phyloP scores from a whole-genome alignment of 2,113 vertebrate genomes.

The Brachypteracias leptosomus region DNA sequence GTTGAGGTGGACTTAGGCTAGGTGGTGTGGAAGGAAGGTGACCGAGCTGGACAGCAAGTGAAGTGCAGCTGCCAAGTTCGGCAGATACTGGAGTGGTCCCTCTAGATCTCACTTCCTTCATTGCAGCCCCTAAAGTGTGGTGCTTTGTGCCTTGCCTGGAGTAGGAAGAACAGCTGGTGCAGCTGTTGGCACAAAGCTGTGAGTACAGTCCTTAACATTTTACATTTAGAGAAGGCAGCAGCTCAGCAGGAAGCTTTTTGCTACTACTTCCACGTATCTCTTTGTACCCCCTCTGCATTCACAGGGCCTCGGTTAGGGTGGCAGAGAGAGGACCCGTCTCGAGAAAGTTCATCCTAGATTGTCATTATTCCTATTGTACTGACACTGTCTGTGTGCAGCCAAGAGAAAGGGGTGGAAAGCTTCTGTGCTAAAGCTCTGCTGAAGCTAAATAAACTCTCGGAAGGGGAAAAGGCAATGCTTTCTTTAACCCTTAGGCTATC shows the following conservation, averaged over 20 bases:
- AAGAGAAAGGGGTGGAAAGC: not conserved
- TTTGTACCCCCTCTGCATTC: not conserved
- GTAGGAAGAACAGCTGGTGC: not conserved
- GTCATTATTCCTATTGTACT: not conserved
- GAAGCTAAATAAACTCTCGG: not conserved
- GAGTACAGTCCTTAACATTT: not conserved
- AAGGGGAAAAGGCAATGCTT: not conserved
- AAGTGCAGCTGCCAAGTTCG: not conserved
- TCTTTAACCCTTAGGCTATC: conserved; percentile 7
- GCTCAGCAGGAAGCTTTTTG: not conserved
- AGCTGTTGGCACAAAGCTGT: not conserved
- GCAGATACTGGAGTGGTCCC: rapidly evolving
- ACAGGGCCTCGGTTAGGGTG: rapidly evolving
- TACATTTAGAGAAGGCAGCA: not conserved
- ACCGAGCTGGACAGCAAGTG: not conserved
- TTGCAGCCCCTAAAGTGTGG: rapidly evolving
- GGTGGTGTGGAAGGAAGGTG: not conserved
- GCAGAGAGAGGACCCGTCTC: rapidly evolving
- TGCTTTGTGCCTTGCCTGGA: not conserved
- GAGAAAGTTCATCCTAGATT: not conserved
- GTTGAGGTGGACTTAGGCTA: not conserved
- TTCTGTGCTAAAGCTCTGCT: not conserved
- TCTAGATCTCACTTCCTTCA: not conserved
- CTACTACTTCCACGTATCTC: not conserved
- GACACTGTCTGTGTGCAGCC: not conserved